These are phyloP conservation scores for Dolichomitus sp. DNA, from an alignment of 2,888 invertebrate genomes.

Conservation along the genomic window DNA sequence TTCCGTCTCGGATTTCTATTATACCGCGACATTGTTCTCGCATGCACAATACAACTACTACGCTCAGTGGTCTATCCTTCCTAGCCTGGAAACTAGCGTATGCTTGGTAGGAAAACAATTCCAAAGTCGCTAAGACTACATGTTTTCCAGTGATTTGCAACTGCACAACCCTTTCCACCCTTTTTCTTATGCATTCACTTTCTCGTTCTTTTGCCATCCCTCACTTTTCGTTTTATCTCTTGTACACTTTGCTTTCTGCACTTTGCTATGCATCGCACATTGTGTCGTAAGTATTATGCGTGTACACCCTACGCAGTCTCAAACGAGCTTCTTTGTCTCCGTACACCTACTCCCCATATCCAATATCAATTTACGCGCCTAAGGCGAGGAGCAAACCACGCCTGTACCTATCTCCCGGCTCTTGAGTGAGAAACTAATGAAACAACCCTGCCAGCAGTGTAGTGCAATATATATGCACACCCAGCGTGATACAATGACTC, in stretches of 20 bases:
- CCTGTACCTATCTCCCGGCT: not conserved
- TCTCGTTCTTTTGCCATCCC: constrained; percentile 10
- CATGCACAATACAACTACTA: constrained; percentile 44
- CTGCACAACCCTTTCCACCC: constrained; percentile 3
- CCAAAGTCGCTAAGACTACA: constrained; percentile 6
- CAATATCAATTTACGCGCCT: constrained; percentile 49
- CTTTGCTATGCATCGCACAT: constrained; percentile 1
- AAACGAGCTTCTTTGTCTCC: constrained; percentile 48
- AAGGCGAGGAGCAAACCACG: constrained; percentile 38
- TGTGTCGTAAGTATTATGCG: constrained; percentile 3
- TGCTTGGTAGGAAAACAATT: not conserved
- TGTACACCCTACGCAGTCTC: constrained; percentile 13
- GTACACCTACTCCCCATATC: constrained; percentile 25
- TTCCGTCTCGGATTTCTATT: constrained; percentile 57
- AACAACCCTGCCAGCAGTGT: constrained; percentile 35
- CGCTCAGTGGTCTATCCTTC: constrained; percentile 31
- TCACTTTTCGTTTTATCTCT: not conserved
- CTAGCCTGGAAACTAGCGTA: constrained; percentile 31
- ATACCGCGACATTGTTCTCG: constrained; percentile 53
- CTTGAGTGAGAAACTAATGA: constrained; percentile 27
- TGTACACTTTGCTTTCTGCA: constrained; percentile 14
- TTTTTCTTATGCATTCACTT: constrained; percentile 15
- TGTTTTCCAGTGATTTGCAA: constrained; percentile 11
- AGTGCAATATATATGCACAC: constrained; percentile 6
- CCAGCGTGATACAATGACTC: constrained; percentile 31